Evolutionary conservation across 2,888 invertebrate genomes (phyloP).

Genomic region (Chironomus riparius): DNA sequence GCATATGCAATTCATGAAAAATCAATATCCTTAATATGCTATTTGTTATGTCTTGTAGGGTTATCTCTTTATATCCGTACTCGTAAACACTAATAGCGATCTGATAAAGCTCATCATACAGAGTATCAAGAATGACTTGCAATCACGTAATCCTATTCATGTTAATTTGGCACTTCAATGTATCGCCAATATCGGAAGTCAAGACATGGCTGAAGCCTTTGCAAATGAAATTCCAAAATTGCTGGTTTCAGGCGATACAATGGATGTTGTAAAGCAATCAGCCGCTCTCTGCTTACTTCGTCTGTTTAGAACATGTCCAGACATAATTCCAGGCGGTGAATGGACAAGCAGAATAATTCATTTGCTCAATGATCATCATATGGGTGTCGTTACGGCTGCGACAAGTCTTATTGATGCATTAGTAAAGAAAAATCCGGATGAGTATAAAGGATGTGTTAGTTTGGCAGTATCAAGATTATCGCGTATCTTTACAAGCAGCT

Average conservation of each 20-base stretch:
- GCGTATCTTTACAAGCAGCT: conserved; percentile 96
- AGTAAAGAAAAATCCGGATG: conserved; percentile 97
- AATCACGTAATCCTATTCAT: conserved; percentile 93
- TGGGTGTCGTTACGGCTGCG: conserved; percentile 99
- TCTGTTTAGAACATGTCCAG: conserved; percentile 88
- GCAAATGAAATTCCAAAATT: conserved; percentile 96
- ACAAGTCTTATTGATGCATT: conserved; percentile 96
- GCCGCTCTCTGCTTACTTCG: conserved; percentile 94
- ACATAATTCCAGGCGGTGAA: conserved; percentile 93
- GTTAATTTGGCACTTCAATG: conserved; percentile 98
- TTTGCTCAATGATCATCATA: conserved; percentile 95
- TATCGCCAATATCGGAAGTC: conserved; percentile 98
- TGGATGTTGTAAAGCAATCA: conserved; percentile 99
- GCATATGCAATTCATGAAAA: neutral
- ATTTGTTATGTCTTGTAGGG: conserved; percentile 61
- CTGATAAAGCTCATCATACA: conserved; percentile 98
- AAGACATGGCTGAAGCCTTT: conserved; percentile 99
- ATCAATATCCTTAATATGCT: conserved; percentile 27
- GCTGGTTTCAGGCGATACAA: conserved; percentile 96
- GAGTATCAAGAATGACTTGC: conserved; percentile 97
- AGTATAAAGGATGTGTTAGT: conserved; percentile 98
- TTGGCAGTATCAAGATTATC: conserved; percentile 94
- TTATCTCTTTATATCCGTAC: conserved; percentile 97
- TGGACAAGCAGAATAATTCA: conserved; percentile 99
- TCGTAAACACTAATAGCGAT: conserved; percentile 98